These are phyloP conservation scores for Andrena dorsata DNA, from an alignment of 2,888 invertebrate genomes.

Conservation along the genomic window DNA sequence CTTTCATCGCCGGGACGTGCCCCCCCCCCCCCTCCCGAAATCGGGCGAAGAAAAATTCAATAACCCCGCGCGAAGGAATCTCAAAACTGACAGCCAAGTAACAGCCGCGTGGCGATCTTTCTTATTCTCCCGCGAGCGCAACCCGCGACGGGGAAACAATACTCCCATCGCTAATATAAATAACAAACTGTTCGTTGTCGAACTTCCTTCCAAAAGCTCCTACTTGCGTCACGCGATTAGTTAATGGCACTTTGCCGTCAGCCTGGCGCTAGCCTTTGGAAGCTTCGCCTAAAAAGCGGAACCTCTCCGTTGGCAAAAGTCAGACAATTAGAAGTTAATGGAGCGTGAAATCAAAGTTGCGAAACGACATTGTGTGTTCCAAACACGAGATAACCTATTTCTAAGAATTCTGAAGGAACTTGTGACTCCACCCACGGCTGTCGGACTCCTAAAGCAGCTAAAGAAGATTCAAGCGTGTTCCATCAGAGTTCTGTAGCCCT, in stretches of 20 bases:
- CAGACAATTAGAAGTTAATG: too few relatives aligned
- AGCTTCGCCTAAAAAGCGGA: conserved; percentile 15
- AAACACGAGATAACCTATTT: too few relatives aligned
- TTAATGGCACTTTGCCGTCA: conserved; percentile 50
- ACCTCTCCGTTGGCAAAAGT: not conserved
- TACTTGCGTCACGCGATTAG: conserved; percentile 45
- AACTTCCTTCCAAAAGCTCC: conserved; percentile 22
- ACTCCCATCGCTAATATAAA: conserved; percentile 7
- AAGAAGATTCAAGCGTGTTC: too few relatives aligned
- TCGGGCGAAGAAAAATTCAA: not conserved
- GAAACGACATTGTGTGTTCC: too few relatives aligned
- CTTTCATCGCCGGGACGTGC: conserved; percentile 33
- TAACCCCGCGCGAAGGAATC: not conserved
- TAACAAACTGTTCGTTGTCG: conserved; percentile 1
- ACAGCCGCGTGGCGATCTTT: not conserved
- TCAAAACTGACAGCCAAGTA: not conserved
- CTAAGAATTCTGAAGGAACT: too few relatives aligned
- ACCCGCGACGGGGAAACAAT: conserved; percentile 3
- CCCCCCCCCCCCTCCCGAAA: too few relatives aligned
- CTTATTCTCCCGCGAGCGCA: not conserved
- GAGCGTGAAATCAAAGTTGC: too few relatives aligned
- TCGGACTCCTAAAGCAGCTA: too few relatives aligned
- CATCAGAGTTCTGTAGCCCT: too few relatives aligned
- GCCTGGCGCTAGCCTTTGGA: conserved; percentile 15
- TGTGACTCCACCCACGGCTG: too few relatives aligned